Base-by-base conservation (phyloP, 2,113 vertebrate genomes). In the Opisthocomus hoazin region DNA sequence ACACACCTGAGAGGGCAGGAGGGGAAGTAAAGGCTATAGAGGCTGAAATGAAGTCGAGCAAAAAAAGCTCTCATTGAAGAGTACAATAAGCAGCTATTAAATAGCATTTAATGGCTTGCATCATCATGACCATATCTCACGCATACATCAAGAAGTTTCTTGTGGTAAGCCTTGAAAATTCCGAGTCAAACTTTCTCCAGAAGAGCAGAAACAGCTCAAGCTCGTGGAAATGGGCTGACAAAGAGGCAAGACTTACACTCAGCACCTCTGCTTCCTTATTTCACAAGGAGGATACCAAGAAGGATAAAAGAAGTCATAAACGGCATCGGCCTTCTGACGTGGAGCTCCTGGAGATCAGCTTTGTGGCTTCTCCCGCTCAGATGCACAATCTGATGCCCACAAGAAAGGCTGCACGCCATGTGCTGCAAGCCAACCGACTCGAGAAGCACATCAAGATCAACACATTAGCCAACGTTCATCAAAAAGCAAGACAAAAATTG, bases 71-170 rank as follows among this genome's bases (percentile, higher is more conserved):
- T n/a, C 19, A 16, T 0, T 23, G 60, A 43, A n/a, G 23, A 77
- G 32, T 9, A 26, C 36, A 75, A 22, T 15, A 64, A 50, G 36
- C 45, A 60, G 39, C 15, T 16, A 36, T 41, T 21, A n/a, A 76
- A 27, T 6, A 71, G 37, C 32, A 54, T 15, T 32, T 32, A 12
- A 23, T 3, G 5, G 13, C 12, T 34, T 20, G 18, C 26, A 43
- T 22, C 32, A n/a, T n/a, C n/a, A 2, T 4, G n/a, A 24, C 2
- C 2, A 0, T 12, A 13, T 9, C 50, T 53, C 37, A 9, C 6
- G 8, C 29, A 23, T 5, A 20, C 34, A 46, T 12, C 14, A 23
- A 34, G 36, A 43, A 13, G 20, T 17, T 50, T 4, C 8, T 1
- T 32, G 32, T 2, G 15, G 5, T 4, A 50, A 60, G 36, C 8